Evolutionary conservation across 2,888 invertebrate species (phyloP).

Genomic region (Lypha dubia): DNA sequence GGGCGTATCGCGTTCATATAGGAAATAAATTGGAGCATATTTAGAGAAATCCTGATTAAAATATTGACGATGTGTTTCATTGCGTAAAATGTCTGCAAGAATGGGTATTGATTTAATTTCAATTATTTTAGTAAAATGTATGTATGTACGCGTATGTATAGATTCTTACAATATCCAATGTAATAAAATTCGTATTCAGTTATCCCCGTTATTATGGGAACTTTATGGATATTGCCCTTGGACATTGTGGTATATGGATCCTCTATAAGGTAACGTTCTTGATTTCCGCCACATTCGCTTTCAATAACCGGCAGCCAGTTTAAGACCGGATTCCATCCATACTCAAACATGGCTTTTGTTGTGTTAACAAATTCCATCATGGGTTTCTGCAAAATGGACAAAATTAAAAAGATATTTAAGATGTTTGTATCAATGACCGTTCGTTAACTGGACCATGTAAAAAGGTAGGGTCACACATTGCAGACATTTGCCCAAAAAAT

Average conservation of each 20-base stretch:
- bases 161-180: conserved; percentile 84
- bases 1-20: conserved; percentile 80
- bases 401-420: too few relatives aligned
- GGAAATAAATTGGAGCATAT: conserved; percentile 80
- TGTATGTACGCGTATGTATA: too few relatives aligned
- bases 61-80: conserved; percentile 83
- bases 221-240: conserved; percentile 85
- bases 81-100: conserved; percentile 84
- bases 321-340: conserved; percentile 78
- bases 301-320: conserved; percentile 87
- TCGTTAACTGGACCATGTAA: too few relatives aligned
- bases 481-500: too few relatives aligned
- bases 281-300: conserved; percentile 85
- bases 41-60: conserved; percentile 78
- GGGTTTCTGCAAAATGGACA: conserved; percentile 74
- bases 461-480: too few relatives aligned
- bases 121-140: neutral
- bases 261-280: conserved; percentile 86
- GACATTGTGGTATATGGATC: conserved; percentile 85
- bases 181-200: conserved; percentile 87
- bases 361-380: conserved; percentile 78
- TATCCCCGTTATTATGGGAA: conserved; percentile 87
- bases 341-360: conserved; percentile 78
- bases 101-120: neutral
- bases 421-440: neutral